These are phyloP conservation scores for Monarcha castaneiventris DNA, from an alignment of 2,113 vertebrate genomes.

Conservation along the genomic window DNA sequence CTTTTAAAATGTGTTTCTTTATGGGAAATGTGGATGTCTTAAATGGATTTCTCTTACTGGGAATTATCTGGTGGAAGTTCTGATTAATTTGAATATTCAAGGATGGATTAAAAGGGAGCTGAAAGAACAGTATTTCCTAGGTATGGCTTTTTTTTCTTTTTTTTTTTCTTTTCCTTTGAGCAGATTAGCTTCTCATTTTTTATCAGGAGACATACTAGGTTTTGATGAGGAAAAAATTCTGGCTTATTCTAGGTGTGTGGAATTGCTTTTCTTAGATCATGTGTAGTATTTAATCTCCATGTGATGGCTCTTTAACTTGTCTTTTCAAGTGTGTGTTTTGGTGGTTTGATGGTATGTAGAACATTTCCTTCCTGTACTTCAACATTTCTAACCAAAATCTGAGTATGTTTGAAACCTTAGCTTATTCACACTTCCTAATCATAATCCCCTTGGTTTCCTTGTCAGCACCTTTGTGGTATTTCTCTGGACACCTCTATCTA, in stretches of 20 bases:
- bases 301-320: constrained; percentile 41
- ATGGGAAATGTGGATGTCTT: neutral
- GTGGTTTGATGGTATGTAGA: constrained; percentile 57
- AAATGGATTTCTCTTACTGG: neutral
- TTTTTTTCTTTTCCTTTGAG: neutral
- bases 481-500: constrained; percentile 60
- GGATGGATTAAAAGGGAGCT: neutral
- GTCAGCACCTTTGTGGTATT: constrained; percentile 55
- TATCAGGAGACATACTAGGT: neutral
- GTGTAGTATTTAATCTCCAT: neutral
- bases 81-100: neutral
- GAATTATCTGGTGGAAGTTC: neutral
- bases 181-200: neutral
- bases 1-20: neutral
- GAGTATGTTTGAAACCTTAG: constrained; percentile 46
- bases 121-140: neutral
- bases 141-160: neutral
- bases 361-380: constrained; percentile 43
- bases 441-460: constrained; percentile 57
- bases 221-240: neutral
- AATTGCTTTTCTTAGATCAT: constrained; percentile 16
- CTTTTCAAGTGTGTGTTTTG: constrained; percentile 51
- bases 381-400: constrained; percentile 49
- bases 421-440: constrained; percentile 58
- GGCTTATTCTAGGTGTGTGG: neutral